phyloP scores from a whole-genome alignment of 2,797 vertebrate species.

The Tenualosa ilisha region DNA sequence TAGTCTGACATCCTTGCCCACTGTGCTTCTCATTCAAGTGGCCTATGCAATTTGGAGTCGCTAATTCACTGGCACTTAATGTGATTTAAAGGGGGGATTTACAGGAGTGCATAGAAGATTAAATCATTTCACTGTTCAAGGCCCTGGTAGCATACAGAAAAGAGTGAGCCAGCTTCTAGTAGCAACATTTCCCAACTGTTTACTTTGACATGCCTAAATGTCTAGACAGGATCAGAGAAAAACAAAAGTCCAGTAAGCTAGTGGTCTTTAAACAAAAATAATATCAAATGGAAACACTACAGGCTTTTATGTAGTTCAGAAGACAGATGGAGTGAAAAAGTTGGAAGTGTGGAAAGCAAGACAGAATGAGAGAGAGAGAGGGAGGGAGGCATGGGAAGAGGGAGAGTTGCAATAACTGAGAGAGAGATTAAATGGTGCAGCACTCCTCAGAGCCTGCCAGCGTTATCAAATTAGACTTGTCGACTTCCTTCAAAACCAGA shows the following conservation, averaged over 20 bases:
- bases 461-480: slow-evolving; percentile 7
- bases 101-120: not conserved
- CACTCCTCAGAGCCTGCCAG: slow-evolving; percentile 1
- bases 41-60: not conserved
- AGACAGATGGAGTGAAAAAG: not conserved
- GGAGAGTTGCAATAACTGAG: not conserved
- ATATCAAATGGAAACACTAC: not conserved
- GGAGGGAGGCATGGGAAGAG: not conserved
- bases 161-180: not conserved
- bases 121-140: not conserved
- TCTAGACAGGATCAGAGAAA: not conserved
- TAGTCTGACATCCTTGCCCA: not conserved
- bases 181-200: not conserved
- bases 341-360: not conserved
- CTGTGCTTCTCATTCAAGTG: not conserved
- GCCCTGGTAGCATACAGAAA: not conserved
- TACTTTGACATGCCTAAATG: slow-evolving; percentile 7
- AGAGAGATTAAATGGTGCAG: slow-evolving; percentile 7
- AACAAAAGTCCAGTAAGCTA: not conserved
- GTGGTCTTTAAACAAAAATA: slow-evolving; percentile 1
- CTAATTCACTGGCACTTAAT: not conserved
- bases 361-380: not conserved
- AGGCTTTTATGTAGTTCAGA: not conserved
- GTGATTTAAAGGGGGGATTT: not conserved
- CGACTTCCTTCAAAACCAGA: not conserved